Base-by-base conservation (phyloP, 2,797 vertebrate species). In the Clamator glandarius region DNA sequence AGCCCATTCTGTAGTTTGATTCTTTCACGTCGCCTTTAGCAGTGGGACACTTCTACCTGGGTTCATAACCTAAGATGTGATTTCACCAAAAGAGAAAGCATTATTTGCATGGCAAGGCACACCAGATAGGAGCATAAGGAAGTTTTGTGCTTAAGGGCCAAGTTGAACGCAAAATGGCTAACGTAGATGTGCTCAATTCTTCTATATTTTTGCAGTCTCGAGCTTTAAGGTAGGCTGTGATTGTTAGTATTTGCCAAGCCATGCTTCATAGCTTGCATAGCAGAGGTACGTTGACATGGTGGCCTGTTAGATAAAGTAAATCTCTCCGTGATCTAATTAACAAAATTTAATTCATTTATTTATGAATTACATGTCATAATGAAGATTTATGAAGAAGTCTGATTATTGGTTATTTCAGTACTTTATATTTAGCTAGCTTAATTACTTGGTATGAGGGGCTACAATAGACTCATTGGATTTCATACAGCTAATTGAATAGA, bases 241-340 rank as follows among this genome's bases (percentile, higher is more conserved):
- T 57, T n/a, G 31, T 26, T 63, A 29, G 42, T 52, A n/a, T 67
- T 87, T 87, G 29, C 42, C 36, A 88, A 44, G 74, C 29, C 57
- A 39, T 20, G 1, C 21, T 31, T 41, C 12, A 12, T 26, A 33
- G 33, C 68, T 90, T 74, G n/a, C 41, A 3, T 26, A 75, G 67
- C 59, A 72, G 41, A 78, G 29, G 15, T n/a, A 16, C 44, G 28
- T n/a, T 78, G 76, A 36, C 11, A 3, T 0, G 0, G 62, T 80
- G 66, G n/a, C 14, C 31, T 61, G 1, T 19, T 77, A 95, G 33
- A 44, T 90, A 44, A 90, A 90, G 52, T 55, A 62, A 69, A 69
- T 62, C 24, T 83, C 25, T 78, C 18, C 5, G 15, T 62, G 54
- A 63, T 42, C 9, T 48, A 55, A 59, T 67, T 79, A 48, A 52